Conservation (phyloP, 2,888 invertebrate species). For the Bedellia somnulentella region DNA sequence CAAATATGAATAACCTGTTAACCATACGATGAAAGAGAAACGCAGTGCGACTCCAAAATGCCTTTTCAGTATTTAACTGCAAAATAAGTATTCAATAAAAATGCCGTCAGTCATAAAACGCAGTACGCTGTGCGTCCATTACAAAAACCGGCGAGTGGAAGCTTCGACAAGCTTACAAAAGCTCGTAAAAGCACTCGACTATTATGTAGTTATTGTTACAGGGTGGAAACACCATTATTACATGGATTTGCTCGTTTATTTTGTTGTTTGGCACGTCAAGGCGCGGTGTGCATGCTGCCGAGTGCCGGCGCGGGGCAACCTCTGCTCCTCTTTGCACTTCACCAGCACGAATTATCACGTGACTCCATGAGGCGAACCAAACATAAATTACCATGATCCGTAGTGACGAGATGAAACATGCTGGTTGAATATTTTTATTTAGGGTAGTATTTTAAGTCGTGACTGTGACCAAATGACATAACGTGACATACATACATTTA, state of each 20-base stretch:
- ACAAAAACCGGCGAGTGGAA: conserved; percentile 52
- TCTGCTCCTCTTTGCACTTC: neutral
- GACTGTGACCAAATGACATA: no score
- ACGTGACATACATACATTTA: no score
- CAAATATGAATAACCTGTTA: no score
- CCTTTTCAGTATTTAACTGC: conserved; percentile 21
- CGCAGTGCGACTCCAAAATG: conserved; percentile 24
- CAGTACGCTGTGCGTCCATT: conserved; percentile 32
- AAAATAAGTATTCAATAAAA: conserved; percentile 53
- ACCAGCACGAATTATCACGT: neutral
- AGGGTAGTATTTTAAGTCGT: no score
- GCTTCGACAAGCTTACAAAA: conserved; percentile 57
- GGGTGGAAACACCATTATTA: conserved; percentile 61
- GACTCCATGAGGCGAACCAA: no score
- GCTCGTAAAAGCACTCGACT: conserved; percentile 59
- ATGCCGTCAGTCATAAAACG: conserved; percentile 36
- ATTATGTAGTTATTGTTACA: conserved; percentile 61
- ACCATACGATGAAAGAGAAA: conserved; percentile 28
- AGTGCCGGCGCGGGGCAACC: conserved; percentile 4
- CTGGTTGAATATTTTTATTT: no score
- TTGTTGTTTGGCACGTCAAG: conserved; percentile 43
- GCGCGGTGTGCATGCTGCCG: conserved; percentile 17
- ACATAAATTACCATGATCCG: no score
- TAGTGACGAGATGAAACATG: no score
- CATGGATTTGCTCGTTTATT: conserved; percentile 42